Evolutionary conservation across 2,797 vertebrate species (phyloP), one percentile per base, ranked within the genome.

Genomic region (Alouatta caraya): DNA sequence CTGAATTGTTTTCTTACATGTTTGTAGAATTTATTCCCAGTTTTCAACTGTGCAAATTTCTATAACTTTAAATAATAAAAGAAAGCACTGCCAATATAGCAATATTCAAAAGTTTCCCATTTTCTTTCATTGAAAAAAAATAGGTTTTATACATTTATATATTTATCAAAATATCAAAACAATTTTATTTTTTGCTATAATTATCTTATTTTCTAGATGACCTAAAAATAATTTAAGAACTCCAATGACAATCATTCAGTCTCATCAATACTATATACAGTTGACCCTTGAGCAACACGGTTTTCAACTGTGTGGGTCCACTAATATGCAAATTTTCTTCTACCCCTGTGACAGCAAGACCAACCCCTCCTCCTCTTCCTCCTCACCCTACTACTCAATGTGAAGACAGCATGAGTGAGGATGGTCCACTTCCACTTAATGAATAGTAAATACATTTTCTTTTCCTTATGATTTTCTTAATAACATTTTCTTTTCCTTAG

Each of bases 191-290:
- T 57, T 96, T 93, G 39, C 44, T 75, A 93, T 39, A 70, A 75
- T 86, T 61, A 87, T n/a, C 21, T 94, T 90, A 14, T 72, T 93
- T 94, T 82, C 73, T 59, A 75, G 39, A 82, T 93, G 59, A 88
- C 67, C 42, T 79, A 24, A 82, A 96, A 96, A 94, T 70, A 94
- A 92, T 83, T 78, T 86, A 86, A 94, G 67, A 97, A 94, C 14
- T 33, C 46, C 59, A 81, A 19, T 94, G 19, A 96, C 13, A 93
- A 90, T 57, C 24, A 39, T 93, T 97, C 89, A 82, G 78, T 94
- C 61, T 48, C 37, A 73, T 26, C 46, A 67, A 86, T 12, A 92
- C 7, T 83, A 82, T 37, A 39, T 26, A 81, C 22, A 81, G 22
- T 2, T 26, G n/a, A 55, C 13, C n/a, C 13, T 52, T 28, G n/a